phyloP scores from a whole-genome alignment of 2,888 invertebrate species.

The Dicyrtoma fusca region DNA sequence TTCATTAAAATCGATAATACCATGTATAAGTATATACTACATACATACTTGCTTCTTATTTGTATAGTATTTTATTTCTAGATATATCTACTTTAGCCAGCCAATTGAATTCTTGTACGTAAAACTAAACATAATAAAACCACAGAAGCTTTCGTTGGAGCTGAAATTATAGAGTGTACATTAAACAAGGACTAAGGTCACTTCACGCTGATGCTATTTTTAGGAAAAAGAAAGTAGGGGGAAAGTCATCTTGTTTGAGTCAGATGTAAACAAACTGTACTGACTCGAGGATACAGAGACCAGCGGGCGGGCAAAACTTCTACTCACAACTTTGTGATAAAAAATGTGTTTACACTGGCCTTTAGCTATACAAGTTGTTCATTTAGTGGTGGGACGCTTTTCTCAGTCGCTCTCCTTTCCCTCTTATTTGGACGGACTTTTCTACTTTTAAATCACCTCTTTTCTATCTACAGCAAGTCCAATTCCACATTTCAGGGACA shows the following conservation, averaged over 20 bases:
- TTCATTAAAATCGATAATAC: too few relatives aligned
- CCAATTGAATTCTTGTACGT: too few relatives aligned
- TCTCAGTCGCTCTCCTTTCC: constrained; percentile 20
- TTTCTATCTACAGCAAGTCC: constrained; percentile 5
- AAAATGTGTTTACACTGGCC: constrained; percentile 46
- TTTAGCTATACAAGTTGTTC: constrained; percentile 45
- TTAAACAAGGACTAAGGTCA: too few relatives aligned
- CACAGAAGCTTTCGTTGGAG: too few relatives aligned
- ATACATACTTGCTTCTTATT: too few relatives aligned
- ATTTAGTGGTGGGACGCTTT: constrained; percentile 36
- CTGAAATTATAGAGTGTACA: too few relatives aligned
- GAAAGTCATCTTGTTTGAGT: constrained; percentile 33
- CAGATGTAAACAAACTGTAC: constrained; percentile 26
- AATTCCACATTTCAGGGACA: too few relatives aligned
- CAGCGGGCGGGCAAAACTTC: constrained; percentile 26
- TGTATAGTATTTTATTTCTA: too few relatives aligned
- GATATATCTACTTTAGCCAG: too few relatives aligned
- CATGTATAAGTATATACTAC: too few relatives aligned
- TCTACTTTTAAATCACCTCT: constrained; percentile 32
- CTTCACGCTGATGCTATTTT: too few relatives aligned
- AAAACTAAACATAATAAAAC: too few relatives aligned
- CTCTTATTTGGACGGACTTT: constrained; percentile 26
- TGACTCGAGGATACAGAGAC: constrained; percentile 4
- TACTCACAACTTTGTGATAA: constrained; percentile 36
- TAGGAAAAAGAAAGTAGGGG: constrained; percentile 9